Conservation (phyloP, 2,113 vertebrate species). For the Candoia aspera region DNA sequence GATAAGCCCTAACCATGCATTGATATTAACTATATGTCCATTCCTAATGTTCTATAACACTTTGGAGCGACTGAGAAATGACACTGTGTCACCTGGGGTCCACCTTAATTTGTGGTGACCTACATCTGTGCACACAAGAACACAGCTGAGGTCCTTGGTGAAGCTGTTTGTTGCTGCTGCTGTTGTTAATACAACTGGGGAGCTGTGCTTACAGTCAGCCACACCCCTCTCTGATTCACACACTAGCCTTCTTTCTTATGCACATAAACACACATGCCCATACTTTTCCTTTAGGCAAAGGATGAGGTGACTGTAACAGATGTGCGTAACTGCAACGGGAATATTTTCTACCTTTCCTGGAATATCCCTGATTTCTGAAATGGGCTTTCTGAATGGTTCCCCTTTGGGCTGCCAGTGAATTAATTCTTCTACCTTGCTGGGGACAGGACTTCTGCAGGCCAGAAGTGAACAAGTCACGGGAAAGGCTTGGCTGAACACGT, state of each 20-base stretch:
- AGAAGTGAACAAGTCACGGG: neutral
- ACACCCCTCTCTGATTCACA: no score
- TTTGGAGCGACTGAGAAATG: no score
- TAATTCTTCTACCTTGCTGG: accelerated
- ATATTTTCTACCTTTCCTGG: neutral
- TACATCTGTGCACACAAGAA: neutral
- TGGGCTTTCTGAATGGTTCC: neutral
- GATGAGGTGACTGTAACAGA: neutral
- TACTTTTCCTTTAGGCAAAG: neutral
- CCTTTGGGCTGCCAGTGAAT: neutral
- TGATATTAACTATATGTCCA: no score
- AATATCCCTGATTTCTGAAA: neutral
- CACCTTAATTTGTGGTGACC: neutral
- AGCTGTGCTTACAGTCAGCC: no score
- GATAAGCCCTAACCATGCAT: no score
- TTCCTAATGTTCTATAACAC: no score
- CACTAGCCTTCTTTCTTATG: neutral
- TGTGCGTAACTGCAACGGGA: no score
- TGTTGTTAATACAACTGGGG: no score
- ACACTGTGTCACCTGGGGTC: neutral
- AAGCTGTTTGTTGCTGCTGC: no score
- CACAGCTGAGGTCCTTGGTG: no score
- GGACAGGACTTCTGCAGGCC: neutral
- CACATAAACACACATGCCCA: neutral
- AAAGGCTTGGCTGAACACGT: neutral